phyloP scores from a whole-genome alignment of 35 echinoderm and acorn worm genomes.

The Diadema setosum region DNA sequence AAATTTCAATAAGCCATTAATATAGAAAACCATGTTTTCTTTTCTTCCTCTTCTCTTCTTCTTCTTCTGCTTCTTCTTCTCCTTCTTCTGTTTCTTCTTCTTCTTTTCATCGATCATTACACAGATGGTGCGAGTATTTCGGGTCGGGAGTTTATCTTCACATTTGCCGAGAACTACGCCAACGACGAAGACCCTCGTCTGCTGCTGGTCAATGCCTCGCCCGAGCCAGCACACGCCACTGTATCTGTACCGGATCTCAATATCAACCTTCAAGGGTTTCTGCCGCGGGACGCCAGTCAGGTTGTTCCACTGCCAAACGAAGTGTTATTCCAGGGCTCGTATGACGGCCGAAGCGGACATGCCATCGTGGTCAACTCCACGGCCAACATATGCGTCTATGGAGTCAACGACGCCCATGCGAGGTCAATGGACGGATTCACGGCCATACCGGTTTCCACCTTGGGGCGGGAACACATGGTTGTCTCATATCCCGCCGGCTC shows the following conservation, averaged over 20 bases:
- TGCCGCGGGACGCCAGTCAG: not conserved
- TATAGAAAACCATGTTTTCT: too few species aligned
- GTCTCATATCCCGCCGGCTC: slow-evolving; percentile 14
- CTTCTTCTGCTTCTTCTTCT: too few species aligned
- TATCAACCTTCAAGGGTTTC: not conserved
- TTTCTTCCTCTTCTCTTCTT: not conserved
- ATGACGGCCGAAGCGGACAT: not conserved
- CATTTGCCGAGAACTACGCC: slow-evolving; percentile 45
- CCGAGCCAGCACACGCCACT: not conserved
- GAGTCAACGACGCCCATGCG: slow-evolving; percentile 49
- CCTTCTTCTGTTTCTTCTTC: too few species aligned
- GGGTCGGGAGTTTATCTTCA: slow-evolving; percentile 50
- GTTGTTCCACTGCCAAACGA: not conserved
- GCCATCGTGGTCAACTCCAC: slow-evolving; percentile 13
- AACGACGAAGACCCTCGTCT: not conserved
- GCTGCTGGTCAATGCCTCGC: slow-evolving; percentile 46
- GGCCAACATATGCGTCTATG: slow-evolving; percentile 11
- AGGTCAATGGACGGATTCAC: slow-evolving; percentile 57
- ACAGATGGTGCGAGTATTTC: not conserved
- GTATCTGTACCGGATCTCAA: not conserved
- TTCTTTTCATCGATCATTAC: not conserved
- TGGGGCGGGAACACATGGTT: slow-evolving; percentile 32
- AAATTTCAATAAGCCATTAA: not conserved
- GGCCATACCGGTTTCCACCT: not conserved
- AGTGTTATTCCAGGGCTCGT: not conserved